Base-by-base conservation (phyloP, 2,888 invertebrate genomes). In the Halictus quadricinctus region DNA sequence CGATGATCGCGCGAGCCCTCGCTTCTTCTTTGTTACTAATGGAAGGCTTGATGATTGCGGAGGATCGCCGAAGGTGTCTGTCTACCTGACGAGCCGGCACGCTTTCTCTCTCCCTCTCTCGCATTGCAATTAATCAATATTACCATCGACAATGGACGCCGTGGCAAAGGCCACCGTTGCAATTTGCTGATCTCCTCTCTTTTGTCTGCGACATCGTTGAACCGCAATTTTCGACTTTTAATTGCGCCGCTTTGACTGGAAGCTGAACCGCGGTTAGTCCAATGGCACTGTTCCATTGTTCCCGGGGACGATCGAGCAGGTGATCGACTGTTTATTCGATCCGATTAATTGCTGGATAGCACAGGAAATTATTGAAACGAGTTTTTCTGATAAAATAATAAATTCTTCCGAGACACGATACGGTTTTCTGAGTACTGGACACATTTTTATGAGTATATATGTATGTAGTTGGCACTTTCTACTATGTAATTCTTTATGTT, bases 71-170 rank as follows among this genome's bases (percentile, higher is more conserved):
- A 90, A 89, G 84, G 87, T 82, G 87, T 83, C 81, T 70, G 88
- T 69, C 85, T 54, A 78, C 66, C 80, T 73, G 83, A 76, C 79
- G 54, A 72, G 83, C 84, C 84, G 79, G 74, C 82, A 75, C 87
- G 92, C 54, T 54, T 21, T 21, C 54, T 21, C 21, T 54, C n/a
- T 54, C 10, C 54, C 21, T 54, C 54, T 54, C 90, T 91, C 89
- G 88, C 87, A 91, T 92, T 88, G 89, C 92, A 93, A 94, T 94
- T 94, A 94, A 94, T 94, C 93, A 94, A 94, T 93, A 94, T 93
- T 94, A 94, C 91, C 92, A 92, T 91, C 92, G 91, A 93, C 93
- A 93, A 94, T 93, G 87, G 92, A 85, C 90, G 88, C 77, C 85
- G 60, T 43, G 79, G 75, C 85, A 79, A 77, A 54, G 83, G 87